Evolutionary conservation across 2,113 vertebrate species (phyloP).

Genomic region (Rhinolophus sinicus): DNA sequence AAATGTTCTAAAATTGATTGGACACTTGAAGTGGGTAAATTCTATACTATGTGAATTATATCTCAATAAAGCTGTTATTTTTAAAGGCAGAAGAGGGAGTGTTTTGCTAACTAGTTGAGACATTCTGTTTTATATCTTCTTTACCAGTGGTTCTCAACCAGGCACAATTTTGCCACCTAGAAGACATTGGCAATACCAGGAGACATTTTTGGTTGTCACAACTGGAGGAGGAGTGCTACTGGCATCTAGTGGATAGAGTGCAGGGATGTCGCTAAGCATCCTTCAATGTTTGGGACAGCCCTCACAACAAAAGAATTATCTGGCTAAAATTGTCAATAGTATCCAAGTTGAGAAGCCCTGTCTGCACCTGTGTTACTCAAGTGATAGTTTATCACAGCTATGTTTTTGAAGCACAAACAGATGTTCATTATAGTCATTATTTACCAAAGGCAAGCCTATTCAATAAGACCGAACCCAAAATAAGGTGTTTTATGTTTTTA

Average conservation of each 20-base stretch:
- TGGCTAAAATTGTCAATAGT: background rate
- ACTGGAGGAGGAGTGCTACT: background rate
- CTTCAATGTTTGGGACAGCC: background rate
- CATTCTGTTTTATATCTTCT: background rate
- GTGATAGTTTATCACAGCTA: background rate
- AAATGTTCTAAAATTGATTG: slow-evolving; percentile 1
- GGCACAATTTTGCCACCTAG: background rate
- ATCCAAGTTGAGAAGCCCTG: background rate
- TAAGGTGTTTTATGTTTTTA: background rate
- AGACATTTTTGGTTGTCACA: background rate
- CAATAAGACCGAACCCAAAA: background rate
- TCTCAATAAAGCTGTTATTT: background rate
- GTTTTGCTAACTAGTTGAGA: background rate
- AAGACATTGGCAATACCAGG: background rate
- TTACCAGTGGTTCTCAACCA: background rate
- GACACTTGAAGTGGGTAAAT: background rate
- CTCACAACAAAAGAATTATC: background rate
- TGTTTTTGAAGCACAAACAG: background rate
- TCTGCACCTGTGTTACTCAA: background rate
- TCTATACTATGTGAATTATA: background rate
- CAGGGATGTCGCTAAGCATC: background rate
- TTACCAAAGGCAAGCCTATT: background rate
- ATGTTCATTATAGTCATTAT: background rate
- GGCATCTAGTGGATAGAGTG: background rate
- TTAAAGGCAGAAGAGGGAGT: background rate